Base-by-base conservation (phyloP, 2,797 vertebrate species). In the Neosalanx taihuensis region DNA sequence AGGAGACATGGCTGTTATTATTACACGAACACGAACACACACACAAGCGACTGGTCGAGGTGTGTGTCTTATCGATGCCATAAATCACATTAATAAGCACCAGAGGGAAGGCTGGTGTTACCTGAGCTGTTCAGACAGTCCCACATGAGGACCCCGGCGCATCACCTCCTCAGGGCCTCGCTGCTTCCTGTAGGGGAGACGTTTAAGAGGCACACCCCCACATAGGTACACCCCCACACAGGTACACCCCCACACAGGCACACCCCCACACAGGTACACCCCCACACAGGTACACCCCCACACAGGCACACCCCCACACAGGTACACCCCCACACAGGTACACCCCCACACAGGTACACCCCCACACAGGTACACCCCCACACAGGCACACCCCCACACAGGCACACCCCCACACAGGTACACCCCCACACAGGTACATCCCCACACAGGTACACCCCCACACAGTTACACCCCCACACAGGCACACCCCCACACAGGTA, bases 61-160 rank as follows among this genome's bases (percentile, higher is more conserved):
- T 77, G 69, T 67, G 66, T 64, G 72, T 79, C 76, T 84, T 65
- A 78, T 72, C 41, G 72, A 70, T 79, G 82, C 76, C 74, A 84
- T 89, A 80, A 82, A 88, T 86, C 86, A 86, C 78, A 74, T 76
- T 84, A 87, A 89, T 86, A 79, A 77, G 77, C 72, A 81, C 71
- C 67, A n/a, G 72, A 71, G 69, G 78, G 79, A 65, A 74, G 75
- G 49, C 73, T 79, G 74, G 75, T 83, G 68, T 67, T 66, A 70
- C 69, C 71, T 64, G 71, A 59, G 69, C 66, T 72, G 79, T 76
- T 5, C 71, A 77, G 41, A 72, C 64, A 30, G n/a, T 26, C 71
- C 66, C 12, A 20, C 30, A 67, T 73, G 70, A 80, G 69, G 77
- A 75, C 78, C 81, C 69, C 70, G 71, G 76, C 71, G 56, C 72